Percentiles rank a stretch among this genome's conserved stretches.
Evolutionary conservation across 1,140 invertebrate species (phyloP).

Genomic region (Anastrepha ludens): DNA sequence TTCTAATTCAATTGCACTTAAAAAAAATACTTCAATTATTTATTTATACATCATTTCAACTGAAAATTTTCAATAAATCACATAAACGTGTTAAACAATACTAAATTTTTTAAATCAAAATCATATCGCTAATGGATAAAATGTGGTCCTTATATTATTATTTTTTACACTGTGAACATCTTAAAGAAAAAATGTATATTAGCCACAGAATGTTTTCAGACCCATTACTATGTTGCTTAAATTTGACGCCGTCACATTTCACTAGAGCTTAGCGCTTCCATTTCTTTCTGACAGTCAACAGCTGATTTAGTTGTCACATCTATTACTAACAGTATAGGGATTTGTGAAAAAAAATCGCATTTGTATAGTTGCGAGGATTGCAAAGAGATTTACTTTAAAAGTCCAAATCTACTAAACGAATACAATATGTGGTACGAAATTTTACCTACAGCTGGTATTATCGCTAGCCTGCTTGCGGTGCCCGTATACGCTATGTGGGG

Average conservation of each 20-base stretch:
- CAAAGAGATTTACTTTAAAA: not conserved
- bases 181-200: too few species aligned
- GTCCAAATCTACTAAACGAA: slow-evolving; percentile 11
- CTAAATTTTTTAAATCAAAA: too few species aligned
- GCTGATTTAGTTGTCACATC: slow-evolving; percentile 39
- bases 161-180: too few species aligned
- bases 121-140: too few species aligned
- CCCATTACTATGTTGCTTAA: too few species aligned
- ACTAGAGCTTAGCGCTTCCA: not conserved
- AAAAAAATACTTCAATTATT: too few species aligned
- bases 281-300: slow-evolving; percentile 18
- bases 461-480: slow-evolving; percentile 76
- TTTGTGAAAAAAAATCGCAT: not conserved
- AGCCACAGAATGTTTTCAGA: too few species aligned
- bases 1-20: not conserved
- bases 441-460: slow-evolving; percentile 77
- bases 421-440: slow-evolving; percentile 80
- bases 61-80: too few species aligned
- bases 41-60: too few species aligned
- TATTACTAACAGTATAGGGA: slow-evolving; percentile 28
- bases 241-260: not conserved
- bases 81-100: too few species aligned
- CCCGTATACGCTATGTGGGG: slow-evolving; percentile 78
- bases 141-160: too few species aligned
- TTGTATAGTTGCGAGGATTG: not conserved